Percentiles rank a stretch among this genome's conserved stretches.
Evolutionary conservation across 2,888 invertebrate genomes (phyloP).

Genomic region (Fragum whitleyi): DNA sequence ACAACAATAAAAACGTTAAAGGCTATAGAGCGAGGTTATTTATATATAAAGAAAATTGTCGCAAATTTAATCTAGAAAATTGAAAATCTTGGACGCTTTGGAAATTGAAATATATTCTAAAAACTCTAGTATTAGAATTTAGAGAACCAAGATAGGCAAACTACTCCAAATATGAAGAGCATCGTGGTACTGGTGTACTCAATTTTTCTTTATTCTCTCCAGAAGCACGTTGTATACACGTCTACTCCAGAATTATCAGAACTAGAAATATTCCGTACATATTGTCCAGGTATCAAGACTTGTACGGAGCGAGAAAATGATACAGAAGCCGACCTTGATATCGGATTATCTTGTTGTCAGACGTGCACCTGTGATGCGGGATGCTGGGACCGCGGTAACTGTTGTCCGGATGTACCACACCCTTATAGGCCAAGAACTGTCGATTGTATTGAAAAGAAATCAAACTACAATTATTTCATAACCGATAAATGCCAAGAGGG

Average conservation of each 20-base stretch:
- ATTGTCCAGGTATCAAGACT: slow-evolving; percentile 3
- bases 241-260: neutral
- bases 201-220: no score
- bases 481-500: neutral
- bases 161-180: no score
- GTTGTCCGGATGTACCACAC: slow-evolving; percentile 3
- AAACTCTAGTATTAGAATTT: no score
- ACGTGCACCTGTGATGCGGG: neutral
- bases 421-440: neutral
- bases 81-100: no score
- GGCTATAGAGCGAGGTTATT: no score
- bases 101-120: no score
- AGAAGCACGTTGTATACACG: neutral
- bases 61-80: no score
- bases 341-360: neutral
- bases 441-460: neutral
- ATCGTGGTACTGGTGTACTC: no score
- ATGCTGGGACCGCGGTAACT: slow-evolving; percentile 9
- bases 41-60: no score
- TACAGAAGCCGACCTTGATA: neutral
- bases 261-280: slow-evolving; percentile 13
- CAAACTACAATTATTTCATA: neutral
- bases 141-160: no score
- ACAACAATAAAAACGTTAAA: no score
- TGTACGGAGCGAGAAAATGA: neutral